These are phyloP conservation scores for Hydrophis major DNA, from an alignment of 2,797 vertebrate species.

Conservation along the genomic window DNA sequence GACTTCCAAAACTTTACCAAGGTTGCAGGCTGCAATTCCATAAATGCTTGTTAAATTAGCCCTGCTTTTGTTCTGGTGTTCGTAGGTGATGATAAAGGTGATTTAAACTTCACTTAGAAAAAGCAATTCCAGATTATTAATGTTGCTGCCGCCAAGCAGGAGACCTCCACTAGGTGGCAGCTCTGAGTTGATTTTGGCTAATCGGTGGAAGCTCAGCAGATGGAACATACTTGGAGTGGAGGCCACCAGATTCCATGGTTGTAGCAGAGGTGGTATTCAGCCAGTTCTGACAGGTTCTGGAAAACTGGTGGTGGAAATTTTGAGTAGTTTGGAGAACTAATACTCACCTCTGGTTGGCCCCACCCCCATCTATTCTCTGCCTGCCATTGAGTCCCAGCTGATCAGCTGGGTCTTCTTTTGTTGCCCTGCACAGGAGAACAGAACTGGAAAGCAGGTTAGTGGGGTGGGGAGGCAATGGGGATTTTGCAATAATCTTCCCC, in stretches of 20 bases:
- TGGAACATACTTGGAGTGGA: not conserved
- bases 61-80: not conserved
- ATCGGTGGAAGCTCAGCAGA: not conserved
- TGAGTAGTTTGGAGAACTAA: too few relatives aligned
- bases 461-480: too few relatives aligned
- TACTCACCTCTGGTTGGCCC: too few relatives aligned
- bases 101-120: not conserved
- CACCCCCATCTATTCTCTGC: too few relatives aligned
- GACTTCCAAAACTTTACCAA: not conserved
- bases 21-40: not conserved
- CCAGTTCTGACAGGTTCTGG: too few relatives aligned
- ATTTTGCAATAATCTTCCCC: too few relatives aligned
- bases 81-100: rapidly evolving
- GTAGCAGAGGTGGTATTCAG: not conserved
- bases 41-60: not conserved
- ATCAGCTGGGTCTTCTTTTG: too few relatives aligned
- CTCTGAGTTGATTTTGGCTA: not conserved
- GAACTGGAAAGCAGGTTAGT: too few relatives aligned
- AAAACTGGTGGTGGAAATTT: too few relatives aligned
- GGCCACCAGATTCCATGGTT: not conserved
- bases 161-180: not conserved
- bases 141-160: not conserved
- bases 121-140: not conserved
- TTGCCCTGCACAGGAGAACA: too few relatives aligned
- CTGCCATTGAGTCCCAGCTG: too few relatives aligned